These are phyloP conservation scores for Hypercompe scribonia DNA, from an alignment of 2,888 invertebrate genomes.

Conservation along the genomic window DNA sequence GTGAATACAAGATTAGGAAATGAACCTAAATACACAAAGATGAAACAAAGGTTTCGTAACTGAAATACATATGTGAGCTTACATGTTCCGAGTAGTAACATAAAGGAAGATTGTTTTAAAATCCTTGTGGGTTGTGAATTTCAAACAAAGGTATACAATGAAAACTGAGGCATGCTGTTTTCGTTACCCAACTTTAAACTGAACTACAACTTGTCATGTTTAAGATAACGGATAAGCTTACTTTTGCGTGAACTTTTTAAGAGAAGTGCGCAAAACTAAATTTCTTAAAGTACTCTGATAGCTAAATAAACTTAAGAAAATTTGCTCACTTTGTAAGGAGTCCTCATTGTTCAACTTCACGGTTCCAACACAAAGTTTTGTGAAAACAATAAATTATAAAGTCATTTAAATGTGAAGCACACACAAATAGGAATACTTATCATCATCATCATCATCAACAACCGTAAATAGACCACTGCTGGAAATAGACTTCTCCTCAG, in stretches of 20 bases:
- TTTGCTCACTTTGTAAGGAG: not conserved
- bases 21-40: not conserved
- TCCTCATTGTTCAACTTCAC: no score
- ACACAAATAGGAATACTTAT: no score
- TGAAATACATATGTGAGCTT: not conserved
- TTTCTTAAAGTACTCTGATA: not conserved
- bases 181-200: not conserved
- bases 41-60: not conserved
- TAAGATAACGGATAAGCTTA: not conserved
- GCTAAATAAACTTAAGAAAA: not conserved
- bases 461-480: no score
- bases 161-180: not conserved
- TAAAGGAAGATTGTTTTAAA: not conserved
- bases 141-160: not conserved
- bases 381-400: no score
- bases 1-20: not conserved
- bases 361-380: no score
- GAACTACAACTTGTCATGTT: not conserved
- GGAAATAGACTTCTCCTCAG: no score
- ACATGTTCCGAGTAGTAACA: not conserved
- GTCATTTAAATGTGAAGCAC: no score
- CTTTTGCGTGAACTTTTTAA: not conserved
- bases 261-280: no score
- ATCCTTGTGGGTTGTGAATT: not conserved
- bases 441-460: no score